These are phyloP conservation scores for Oncorhynchus nerka DNA, from an alignment of 2,113 vertebrate genomes.

Conservation along the genomic window DNA sequence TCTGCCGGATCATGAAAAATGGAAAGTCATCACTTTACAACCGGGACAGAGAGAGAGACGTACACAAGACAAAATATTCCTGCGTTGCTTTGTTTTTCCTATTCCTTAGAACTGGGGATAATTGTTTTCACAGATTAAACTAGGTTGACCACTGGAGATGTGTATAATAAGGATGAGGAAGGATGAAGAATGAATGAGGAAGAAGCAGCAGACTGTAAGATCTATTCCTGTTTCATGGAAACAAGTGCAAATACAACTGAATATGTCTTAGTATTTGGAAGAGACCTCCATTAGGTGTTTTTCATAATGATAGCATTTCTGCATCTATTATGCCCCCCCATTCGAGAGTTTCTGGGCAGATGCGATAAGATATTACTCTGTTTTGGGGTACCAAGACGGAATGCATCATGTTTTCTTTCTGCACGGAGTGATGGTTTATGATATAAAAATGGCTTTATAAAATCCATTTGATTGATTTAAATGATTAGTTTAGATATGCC, in stretches of 20 bases:
- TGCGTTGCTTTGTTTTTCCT: not conserved
- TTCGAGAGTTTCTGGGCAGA: too few relatives aligned
- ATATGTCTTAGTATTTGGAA: too few relatives aligned
- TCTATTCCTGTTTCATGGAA: not conserved
- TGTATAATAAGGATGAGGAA: not conserved
- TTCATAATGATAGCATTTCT: too few relatives aligned
- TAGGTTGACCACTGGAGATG: not conserved
- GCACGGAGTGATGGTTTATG: too few relatives aligned
- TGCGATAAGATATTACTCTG: too few relatives aligned
- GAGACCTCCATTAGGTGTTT: too few relatives aligned
- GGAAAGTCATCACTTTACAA: constrained; percentile 27
- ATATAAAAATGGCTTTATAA: too few relatives aligned
- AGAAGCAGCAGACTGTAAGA: not conserved
- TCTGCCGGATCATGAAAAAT: constrained; percentile 10
- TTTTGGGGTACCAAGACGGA: too few relatives aligned
- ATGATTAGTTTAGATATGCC: not conserved
- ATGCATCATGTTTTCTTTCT: too few relatives aligned
- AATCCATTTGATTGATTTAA: too few relatives aligned
- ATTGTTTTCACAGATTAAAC: constrained; percentile 19
- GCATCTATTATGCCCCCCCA: too few relatives aligned
- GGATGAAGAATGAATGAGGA: not conserved
- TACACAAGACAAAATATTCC: constrained; percentile 1
- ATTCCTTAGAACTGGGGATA: not conserved
- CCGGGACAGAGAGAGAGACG: constrained; percentile 11
- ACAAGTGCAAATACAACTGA: not conserved